These are phyloP conservation scores for Alloscopus bannaensis DNA, from an alignment of 2,888 invertebrate species.

Conservation along the genomic window DNA sequence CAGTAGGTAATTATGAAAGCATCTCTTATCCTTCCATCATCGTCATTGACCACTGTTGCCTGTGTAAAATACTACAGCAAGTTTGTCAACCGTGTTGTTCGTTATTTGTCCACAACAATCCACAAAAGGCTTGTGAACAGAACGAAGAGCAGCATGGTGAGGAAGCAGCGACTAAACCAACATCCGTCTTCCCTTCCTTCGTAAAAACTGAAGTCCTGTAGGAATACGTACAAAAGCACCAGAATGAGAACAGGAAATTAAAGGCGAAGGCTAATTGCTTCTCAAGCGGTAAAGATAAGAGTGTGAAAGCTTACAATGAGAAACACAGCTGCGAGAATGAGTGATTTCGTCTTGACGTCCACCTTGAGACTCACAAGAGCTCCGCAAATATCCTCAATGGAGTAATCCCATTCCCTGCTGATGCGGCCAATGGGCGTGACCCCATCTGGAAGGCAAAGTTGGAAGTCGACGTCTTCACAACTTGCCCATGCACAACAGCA, in stretches of 20 bases:
- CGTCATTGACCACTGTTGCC: too few relatives aligned
- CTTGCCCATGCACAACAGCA: constrained; percentile 66
- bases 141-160: constrained; percentile 56
- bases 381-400: constrained; percentile 77
- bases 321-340: constrained; percentile 77
- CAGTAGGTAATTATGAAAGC: too few relatives aligned
- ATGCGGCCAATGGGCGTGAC: constrained; percentile 75
- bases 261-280: background rate
- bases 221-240: background rate
- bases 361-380: constrained; percentile 78
- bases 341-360: constrained; percentile 77
- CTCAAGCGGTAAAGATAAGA: background rate
- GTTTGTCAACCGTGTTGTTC: too few relatives aligned
- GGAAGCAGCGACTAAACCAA: constrained; percentile 65
- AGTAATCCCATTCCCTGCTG: constrained; percentile 77
- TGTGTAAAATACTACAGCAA: too few relatives aligned
- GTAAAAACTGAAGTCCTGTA: constrained; percentile 65
- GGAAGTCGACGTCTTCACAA: constrained; percentile 66
- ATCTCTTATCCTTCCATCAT: too few relatives aligned
- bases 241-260: background rate
- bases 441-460: constrained; percentile 58
- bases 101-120: constrained; percentile 58
- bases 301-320: constrained; percentile 77
- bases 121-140: constrained; percentile 56
- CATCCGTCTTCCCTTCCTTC: constrained; percentile 65